Conservation (phyloP, 2,797 vertebrate genomes). For the Cetoscarus ocellatus region DNA sequence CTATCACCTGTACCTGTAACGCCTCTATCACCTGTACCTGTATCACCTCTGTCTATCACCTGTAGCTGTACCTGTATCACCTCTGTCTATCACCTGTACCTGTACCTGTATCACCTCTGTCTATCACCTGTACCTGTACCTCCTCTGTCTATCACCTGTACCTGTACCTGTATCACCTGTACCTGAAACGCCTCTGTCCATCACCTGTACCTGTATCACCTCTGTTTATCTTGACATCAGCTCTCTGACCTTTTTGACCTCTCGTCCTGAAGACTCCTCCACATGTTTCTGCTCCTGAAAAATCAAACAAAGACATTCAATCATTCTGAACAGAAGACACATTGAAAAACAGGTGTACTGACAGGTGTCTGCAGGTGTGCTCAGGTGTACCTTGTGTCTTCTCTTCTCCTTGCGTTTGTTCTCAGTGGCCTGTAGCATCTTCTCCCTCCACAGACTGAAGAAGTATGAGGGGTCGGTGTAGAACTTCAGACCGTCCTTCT, state of each 20-base stretch:
- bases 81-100: too few relatives aligned
- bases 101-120: too few relatives aligned
- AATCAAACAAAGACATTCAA: background rate
- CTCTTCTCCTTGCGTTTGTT: conserved; percentile 95
- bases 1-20: too few relatives aligned
- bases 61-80: too few relatives aligned
- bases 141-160: too few relatives aligned
- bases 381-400: conserved; percentile 88
- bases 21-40: too few relatives aligned
- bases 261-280: conserved; percentile 87
- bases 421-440: conserved; percentile 95
- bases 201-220: too few relatives aligned
- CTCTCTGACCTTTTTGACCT: conserved; percentile 87
- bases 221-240: too few relatives aligned
- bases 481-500: conserved; percentile 94
- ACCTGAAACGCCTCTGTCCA: too few relatives aligned
- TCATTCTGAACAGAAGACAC: background rate
- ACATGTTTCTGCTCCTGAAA: conserved; percentile 87
- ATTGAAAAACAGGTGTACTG: background rate
- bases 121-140: too few relatives aligned
- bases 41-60: too few relatives aligned
- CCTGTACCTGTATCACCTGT: too few relatives aligned
- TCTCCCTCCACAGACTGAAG: conserved; percentile 95
- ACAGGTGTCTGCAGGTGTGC: background rate
- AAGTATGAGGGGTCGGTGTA: conserved; percentile 95